These are phyloP conservation scores for Echiichthys vipera DNA, from an alignment of 2,797 vertebrate species.

Conservation along the genomic window DNA sequence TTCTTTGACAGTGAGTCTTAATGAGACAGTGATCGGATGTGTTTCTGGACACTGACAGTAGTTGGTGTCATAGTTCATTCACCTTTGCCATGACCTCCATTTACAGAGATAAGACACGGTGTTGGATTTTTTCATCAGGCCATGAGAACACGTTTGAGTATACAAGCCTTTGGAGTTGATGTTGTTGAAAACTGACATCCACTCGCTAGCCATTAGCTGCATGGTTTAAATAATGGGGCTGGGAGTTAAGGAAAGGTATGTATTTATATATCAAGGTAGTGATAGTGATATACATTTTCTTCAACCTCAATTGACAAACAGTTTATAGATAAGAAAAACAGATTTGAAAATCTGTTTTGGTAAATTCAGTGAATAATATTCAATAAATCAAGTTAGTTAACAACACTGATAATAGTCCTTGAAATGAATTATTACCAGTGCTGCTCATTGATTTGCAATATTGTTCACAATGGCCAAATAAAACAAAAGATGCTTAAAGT, in stretches of 20 bases:
- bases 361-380: not conserved
- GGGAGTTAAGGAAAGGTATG: not conserved
- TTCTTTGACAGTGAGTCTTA: not conserved
- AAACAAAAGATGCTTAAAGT: not conserved
- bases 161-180: not conserved
- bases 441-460: not conserved
- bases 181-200: constrained; percentile 1
- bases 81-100: not conserved
- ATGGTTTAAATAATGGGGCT: not conserved
- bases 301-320: not conserved
- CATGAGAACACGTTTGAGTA: not conserved
- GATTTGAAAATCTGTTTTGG: not conserved
- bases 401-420: not conserved
- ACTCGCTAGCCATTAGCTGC: not conserved
- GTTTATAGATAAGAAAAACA: not conserved
- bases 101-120: not conserved
- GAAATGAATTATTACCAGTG: not conserved
- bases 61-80: not conserved
- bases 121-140: not conserved
- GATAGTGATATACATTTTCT: not conserved
- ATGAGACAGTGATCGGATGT: not conserved
- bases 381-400: not conserved
- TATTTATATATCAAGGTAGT: not conserved
- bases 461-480: not conserved
- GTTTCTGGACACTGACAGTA: not conserved